A percentile compares a stretch with the other conserved stretches of the same genome.
Evolutionary conservation across 2,113 vertebrate species (phyloP).

Genomic region (Oryzias celebensis): DNA sequence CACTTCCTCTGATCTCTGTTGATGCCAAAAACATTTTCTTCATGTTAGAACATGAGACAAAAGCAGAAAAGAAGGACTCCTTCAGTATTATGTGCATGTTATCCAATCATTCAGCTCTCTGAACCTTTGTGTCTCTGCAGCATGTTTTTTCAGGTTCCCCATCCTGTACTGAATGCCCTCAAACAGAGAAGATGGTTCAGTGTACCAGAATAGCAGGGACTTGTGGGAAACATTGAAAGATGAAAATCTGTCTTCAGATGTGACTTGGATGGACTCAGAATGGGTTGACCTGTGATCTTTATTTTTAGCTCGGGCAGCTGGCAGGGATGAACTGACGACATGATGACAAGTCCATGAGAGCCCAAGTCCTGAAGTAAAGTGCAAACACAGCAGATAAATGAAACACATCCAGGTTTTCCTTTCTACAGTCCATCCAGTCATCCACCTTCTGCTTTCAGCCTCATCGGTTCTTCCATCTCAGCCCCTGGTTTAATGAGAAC

Average conservation of each 20-base stretch:
- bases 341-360: constrained; percentile 16
- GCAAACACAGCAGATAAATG: background rate
- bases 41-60: too few relatives aligned
- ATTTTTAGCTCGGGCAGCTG: constrained; percentile 67
- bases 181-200: too few relatives aligned
- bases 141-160: too few relatives aligned
- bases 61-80: too few relatives aligned
- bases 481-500: background rate
- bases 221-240: too few relatives aligned
- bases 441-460: background rate
- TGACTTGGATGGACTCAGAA: constrained; percentile 18
- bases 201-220: too few relatives aligned
- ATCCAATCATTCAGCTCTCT: too few relatives aligned
- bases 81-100: too few relatives aligned
- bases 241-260: constrained; percentile 22
- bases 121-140: too few relatives aligned
- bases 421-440: background rate
- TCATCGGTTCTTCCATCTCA: background rate
- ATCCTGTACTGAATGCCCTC: too few relatives aligned
- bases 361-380: constrained; percentile 2
- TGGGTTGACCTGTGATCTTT: constrained; percentile 52
- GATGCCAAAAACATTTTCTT: too few relatives aligned
- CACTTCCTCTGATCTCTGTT: too few relatives aligned
- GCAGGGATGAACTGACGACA: constrained; percentile 21
- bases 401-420: background rate